Conservation (phyloP, 2,797 vertebrate species). For the Melanotaenia parkinsoni region DNA sequence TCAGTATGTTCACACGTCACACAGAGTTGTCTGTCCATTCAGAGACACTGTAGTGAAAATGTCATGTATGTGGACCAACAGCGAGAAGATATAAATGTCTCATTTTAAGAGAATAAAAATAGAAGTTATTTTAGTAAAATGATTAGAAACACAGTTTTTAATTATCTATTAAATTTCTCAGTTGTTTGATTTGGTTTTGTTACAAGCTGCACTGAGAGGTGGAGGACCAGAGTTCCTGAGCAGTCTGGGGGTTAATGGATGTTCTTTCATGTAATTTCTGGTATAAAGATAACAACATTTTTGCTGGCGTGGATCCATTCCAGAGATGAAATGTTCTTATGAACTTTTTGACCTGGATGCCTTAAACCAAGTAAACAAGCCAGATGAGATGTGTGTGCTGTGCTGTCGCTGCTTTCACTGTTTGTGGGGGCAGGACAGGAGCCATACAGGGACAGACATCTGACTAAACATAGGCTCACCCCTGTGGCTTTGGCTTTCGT, state of each 20-base stretch:
- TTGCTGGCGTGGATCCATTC: not conserved
- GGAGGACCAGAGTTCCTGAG: not conserved
- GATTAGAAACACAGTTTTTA: no score
- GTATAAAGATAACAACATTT: slow-evolving; percentile 5
- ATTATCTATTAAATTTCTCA: no score
- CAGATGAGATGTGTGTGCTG: not conserved
- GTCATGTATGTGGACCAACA: no score
- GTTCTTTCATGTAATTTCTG: not conserved
- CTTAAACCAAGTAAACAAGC: not conserved
- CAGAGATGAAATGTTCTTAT: slow-evolving; percentile 3
- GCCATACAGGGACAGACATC: slow-evolving; percentile 20
- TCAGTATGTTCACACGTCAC: no score
- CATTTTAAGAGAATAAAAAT: no score
- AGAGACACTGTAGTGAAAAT: no score
- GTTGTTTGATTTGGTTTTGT: no score
- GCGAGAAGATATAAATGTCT: no score
- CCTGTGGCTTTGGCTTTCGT: slow-evolving; percentile 97
- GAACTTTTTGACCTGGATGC: not conserved
- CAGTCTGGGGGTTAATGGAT: no score
- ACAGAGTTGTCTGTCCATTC: no score
- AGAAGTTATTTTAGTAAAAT: no score
- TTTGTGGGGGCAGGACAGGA: slow-evolving; percentile 4
- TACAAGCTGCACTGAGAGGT: not conserved
- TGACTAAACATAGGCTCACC: slow-evolving; percentile 79
- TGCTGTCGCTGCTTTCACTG: not conserved